phyloP scores from a whole-genome alignment of 23 tunicate species.

The Trididemnum miniatum region DNA sequence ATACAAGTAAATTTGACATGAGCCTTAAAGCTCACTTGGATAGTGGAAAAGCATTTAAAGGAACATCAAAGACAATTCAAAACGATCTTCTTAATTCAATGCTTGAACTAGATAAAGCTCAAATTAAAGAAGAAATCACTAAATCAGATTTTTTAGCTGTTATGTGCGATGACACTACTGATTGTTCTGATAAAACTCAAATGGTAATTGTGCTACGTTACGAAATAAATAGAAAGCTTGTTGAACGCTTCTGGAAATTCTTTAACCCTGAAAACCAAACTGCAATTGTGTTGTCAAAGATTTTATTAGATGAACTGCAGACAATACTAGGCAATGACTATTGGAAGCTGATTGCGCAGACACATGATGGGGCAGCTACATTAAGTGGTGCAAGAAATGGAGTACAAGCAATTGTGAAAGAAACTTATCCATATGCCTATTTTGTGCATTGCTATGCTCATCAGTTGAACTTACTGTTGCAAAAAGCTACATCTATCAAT shows the following conservation, averaged over 20 bases:
- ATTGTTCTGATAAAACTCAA: conserved; percentile 1
- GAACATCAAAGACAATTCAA: conserved; percentile 15
- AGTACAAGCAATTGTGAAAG: conserved; percentile 19
- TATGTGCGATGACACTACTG: conserved; percentile 31
- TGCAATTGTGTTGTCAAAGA: not conserved
- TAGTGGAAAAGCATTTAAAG: not conserved
- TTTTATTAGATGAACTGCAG: conserved; percentile 8
- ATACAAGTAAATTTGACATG: not conserved
- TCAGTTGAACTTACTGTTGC: not conserved
- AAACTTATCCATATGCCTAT: conserved; percentile 1
- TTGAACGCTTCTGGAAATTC: conserved; percentile 11
- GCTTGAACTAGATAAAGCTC: not conserved
- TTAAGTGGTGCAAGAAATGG: conserved; percentile 16
- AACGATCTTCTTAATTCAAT: conserved; percentile 14
- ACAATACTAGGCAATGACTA: not conserved
- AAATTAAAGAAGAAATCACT: not conserved
- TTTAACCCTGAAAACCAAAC: conserved; percentile 28
- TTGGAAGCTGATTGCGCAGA: conserved; percentile 12
- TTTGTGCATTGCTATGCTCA: conserved; percentile 13
- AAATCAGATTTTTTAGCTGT: conserved; percentile 7
- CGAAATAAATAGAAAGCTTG: not conserved
- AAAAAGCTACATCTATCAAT: not conserved
- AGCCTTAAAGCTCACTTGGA: not conserved
- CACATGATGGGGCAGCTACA: conserved; percentile 21
- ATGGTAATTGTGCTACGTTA: conserved; percentile 26